A percentile compares a stretch with the other conserved stretches of the same genome.
These are phyloP conservation scores for Apostichopus japonicus DNA, from an alignment of 35 echinoderm and acorn worm species.

Conservation along the genomic window DNA sequence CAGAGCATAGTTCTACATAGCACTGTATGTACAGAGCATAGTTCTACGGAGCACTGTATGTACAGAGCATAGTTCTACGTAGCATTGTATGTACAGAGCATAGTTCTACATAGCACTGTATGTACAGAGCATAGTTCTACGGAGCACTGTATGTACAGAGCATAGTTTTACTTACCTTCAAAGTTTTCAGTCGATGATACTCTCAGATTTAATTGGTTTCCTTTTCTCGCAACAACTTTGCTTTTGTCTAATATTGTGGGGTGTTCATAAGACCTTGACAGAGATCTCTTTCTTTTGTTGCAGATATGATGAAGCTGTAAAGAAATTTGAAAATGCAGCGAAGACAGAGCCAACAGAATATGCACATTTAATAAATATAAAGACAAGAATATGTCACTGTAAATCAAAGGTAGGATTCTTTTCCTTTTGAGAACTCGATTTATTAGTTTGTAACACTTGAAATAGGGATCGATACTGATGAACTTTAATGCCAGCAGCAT, in stretches of 20 bases:
- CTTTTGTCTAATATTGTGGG: background rate
- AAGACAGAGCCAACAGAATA: slow-evolving; percentile 75
- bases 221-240: background rate
- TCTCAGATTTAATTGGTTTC: background rate
- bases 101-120: no score
- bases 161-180: no score
- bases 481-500: no score
- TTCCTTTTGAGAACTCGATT: background rate
- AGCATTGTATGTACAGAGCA: no score
- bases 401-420: slow-evolving; percentile 70
- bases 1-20: no score
- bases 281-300: background rate
- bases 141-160: no score
- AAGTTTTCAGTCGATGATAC: background rate
- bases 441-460: no score
- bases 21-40: no score
- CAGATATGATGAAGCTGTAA: slow-evolving; percentile 88
- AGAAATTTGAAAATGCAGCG: slow-evolving; percentile 68
- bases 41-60: no score
- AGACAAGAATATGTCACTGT: slow-evolving; percentile 91
- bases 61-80: no score
- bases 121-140: no score
- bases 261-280: background rate
- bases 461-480: no score
- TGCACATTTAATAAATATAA: slow-evolving; percentile 65